These are phyloP conservation scores for Torymus tubicola DNA, from an alignment of 2,888 invertebrate species.

Conservation along the genomic window DNA sequence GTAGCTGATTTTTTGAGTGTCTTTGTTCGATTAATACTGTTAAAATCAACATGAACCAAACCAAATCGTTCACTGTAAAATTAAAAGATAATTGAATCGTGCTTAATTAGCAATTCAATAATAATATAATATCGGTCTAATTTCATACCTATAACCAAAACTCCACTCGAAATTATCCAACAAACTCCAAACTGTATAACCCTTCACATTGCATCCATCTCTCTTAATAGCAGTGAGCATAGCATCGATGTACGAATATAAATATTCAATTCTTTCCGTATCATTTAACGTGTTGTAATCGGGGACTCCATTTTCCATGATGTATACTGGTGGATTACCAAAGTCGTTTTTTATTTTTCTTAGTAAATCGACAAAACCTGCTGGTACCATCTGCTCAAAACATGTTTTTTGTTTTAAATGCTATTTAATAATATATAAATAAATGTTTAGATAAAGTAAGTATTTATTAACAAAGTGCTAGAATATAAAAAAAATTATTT, in stretches of 20 bases:
- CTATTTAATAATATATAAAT: no score
- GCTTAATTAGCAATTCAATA: no score
- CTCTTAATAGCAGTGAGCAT: slow-evolving; percentile 76
- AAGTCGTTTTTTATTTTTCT: slow-evolving; percentile 74
- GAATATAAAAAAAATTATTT: no score
- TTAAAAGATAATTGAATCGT: slow-evolving; percentile 17
- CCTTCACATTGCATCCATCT: slow-evolving; percentile 77
- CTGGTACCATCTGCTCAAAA: slow-evolving; percentile 71
- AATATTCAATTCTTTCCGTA: slow-evolving; percentile 62
- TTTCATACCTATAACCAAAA: slow-evolving; percentile 78
- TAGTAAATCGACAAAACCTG: slow-evolving; percentile 74
- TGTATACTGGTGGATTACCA: slow-evolving; percentile 69
- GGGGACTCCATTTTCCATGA: slow-evolving; percentile 74
- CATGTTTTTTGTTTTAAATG: background rate
- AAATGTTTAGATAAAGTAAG: no score
- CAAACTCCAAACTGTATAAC: slow-evolving; percentile 81
- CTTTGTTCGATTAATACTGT: slow-evolving; percentile 79
- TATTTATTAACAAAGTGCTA: no score
- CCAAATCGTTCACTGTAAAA: slow-evolving; percentile 78
- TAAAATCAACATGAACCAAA: slow-evolving; percentile 82
- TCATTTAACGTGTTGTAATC: slow-evolving; percentile 66
- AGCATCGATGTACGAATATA: slow-evolving; percentile 76
- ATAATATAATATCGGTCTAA: background rate
- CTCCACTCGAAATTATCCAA: slow-evolving; percentile 84
- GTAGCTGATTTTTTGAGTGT: slow-evolving; percentile 65